phyloP scores from a whole-genome alignment of 37 sponge, comb jelly and placozoan species.

The Aplysina aerophoba region DNA sequence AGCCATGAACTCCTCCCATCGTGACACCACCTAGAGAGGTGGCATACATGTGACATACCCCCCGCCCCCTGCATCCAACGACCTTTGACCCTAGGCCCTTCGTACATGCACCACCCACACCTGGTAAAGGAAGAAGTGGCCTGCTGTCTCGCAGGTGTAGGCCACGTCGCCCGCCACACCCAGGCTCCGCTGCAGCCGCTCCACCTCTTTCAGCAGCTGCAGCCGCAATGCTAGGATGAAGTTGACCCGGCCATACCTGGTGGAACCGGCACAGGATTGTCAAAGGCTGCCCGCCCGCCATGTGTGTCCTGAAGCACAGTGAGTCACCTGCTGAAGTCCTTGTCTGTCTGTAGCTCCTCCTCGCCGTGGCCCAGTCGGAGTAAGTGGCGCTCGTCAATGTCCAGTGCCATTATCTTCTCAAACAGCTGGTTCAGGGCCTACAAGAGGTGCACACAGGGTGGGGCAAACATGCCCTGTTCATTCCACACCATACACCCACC shows the following conservation, averaged over 20 bases:
- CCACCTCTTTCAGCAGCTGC: constrained; percentile 94
- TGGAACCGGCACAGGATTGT: neutral
- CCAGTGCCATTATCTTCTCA: constrained; percentile 98
- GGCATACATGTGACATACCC: neutral
- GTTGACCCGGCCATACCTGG: constrained; percentile 96
- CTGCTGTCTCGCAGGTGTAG: constrained; percentile 99
- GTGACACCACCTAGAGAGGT: neutral
- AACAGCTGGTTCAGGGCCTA: constrained; percentile 90
- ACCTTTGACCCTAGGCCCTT: neutral
- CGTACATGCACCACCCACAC: constrained; percentile 22
- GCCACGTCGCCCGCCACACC: constrained; percentile 93
- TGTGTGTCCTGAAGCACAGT: neutral
- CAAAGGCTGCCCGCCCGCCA: neutral
- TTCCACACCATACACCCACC: neutral
- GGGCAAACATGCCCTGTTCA: neutral
- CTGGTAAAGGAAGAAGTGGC: constrained; percentile 96
- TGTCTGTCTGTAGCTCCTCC: constrained; percentile 95
- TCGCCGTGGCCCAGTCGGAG: constrained; percentile 97
- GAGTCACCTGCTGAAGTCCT: constrained; percentile 97
- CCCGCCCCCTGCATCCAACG: too few relatives aligned
- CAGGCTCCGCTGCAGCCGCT: constrained; percentile 91
- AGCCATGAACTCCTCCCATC: constrained; percentile 58
- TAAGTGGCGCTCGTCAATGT: constrained; percentile 98
- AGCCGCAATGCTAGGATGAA: constrained; percentile 93
- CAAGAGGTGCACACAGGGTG: neutral